These are phyloP conservation scores for Synanthedon vespiformis DNA, from an alignment of 2,888 invertebrate species.

Conservation along the genomic window DNA sequence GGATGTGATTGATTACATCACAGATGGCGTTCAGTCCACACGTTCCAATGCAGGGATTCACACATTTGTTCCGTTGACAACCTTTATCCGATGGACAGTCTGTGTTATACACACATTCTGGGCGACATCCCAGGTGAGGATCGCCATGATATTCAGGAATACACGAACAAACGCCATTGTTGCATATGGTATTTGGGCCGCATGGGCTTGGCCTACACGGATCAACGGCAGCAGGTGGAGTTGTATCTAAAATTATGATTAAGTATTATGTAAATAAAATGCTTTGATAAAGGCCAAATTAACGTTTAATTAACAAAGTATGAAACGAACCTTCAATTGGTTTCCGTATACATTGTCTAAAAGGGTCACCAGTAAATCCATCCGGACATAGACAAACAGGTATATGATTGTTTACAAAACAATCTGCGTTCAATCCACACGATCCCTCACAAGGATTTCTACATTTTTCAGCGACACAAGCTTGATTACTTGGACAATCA, in stretches of 20 bases:
- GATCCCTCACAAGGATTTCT: constrained; percentile 77
- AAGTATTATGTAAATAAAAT: not conserved
- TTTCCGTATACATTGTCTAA: constrained; percentile 72
- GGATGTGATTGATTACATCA: constrained; percentile 78
- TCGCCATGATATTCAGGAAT: constrained; percentile 73
- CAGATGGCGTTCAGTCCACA: constrained; percentile 79
- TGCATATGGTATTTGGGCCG: constrained; percentile 72
- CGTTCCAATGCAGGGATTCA: constrained; percentile 79
- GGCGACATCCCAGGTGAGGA: constrained; percentile 76
- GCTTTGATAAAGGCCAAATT: not conserved
- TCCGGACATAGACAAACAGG: constrained; percentile 79
- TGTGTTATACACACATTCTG: constrained; percentile 77
- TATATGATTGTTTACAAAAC: constrained; percentile 77
- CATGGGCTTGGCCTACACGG: constrained; percentile 75
- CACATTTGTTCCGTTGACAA: constrained; percentile 76
- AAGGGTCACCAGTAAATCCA: constrained; percentile 78
- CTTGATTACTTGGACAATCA: constrained; percentile 74
- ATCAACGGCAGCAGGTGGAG: constrained; percentile 30
- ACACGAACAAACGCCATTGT: constrained; percentile 72
- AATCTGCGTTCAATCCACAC: constrained; percentile 76
- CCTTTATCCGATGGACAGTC: constrained; percentile 76
- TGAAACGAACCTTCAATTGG: constrained; percentile 53
- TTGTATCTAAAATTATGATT: constrained; percentile 20
- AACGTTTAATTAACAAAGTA: not conserved
- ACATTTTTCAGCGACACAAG: constrained; percentile 78